phyloP scores from a whole-genome alignment of 2,888 invertebrate genomes.

The Hypena proboscidalis region DNA sequence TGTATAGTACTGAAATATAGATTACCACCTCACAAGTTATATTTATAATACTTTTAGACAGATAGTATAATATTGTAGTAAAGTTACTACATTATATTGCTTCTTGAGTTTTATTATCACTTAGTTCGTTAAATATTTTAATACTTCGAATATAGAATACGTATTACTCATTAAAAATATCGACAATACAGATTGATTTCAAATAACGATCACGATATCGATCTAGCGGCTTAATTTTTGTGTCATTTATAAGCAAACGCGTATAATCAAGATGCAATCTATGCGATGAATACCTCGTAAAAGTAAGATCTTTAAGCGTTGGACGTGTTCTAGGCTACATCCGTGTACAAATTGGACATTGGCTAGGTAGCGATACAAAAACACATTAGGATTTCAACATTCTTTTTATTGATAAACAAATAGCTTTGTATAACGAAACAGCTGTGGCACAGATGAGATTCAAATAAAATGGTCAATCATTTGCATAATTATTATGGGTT shows the following conservation, averaged over 20 bases:
- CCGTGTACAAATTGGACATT: constrained; percentile 37
- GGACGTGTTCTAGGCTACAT: constrained; percentile 27
- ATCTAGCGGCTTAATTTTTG: constrained; percentile 13
- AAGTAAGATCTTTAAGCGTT: constrained; percentile 14
- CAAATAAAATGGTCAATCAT: constrained; percentile 45
- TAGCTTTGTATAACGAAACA: constrained; percentile 45
- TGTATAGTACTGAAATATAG: no score
- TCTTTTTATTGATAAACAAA: constrained; percentile 48
- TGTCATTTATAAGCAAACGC: constrained; percentile 20
- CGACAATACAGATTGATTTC: background rate
- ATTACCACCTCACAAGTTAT: no score
- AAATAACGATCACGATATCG: constrained; percentile 7
- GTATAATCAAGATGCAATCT: constrained; percentile 13
- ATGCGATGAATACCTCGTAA: constrained; percentile 16
- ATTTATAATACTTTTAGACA: no score
- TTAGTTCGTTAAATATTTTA: no score
- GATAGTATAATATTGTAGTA: no score
- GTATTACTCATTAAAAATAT: background rate
- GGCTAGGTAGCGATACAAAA: constrained; percentile 20
- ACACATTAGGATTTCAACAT: constrained; percentile 39
- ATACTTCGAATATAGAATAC: no score
- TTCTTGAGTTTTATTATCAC: no score
- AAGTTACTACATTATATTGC: no score
- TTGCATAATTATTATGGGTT: constrained; percentile 61
- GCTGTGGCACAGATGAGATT: constrained; percentile 51